Evolutionary conservation across 2,113 vertebrate species (phyloP), one percentile per base, ranked within the genome.

Genomic region (Zapornia atra): DNA sequence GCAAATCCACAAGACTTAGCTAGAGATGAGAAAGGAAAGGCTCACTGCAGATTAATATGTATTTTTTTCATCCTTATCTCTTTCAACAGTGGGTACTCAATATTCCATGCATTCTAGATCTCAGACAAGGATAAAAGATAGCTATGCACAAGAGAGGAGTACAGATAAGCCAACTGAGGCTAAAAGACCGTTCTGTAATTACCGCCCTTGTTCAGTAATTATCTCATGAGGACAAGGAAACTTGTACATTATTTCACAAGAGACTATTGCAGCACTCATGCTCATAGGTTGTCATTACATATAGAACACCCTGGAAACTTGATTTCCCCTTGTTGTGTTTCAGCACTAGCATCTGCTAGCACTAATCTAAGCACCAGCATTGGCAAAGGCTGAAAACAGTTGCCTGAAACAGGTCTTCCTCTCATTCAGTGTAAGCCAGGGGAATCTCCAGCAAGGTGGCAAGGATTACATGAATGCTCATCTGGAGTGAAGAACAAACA

Each of bases 1-100:
- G 24, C 73, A 86, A 94, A 89, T 12, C 98, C 99, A 57, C 98
- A 99, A 20, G 98, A 83, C 36, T 96, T 94, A 26, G 97, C 99
- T 99, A 46, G 71, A 95, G 70, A 86, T 31, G 63, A 77, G 46
- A 86, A 64, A 72, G 60, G 18, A 94, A 80, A 86, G 8, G 26
- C 69, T 81, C 16, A 34, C n/a, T 88, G 28, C 10, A 50, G 40
- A 56, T 87, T 60, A 59, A 33, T n/a, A 33, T 9, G 18, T 25
- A 56, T 18, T 60, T 71, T 71, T 59, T 83, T 56, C 60, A 64
- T 48, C 20, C 20, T 68, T 50, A 14, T 61, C 4, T 66, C 53
- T 76, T 66, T 56, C 25, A 51, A 3, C 29, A 76, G 38, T 5
- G 5, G 19, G 33, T 42, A 61, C 46, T 12, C 26, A 63, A 28